phyloP scores from a whole-genome alignment of 2,797 vertebrate species.

The Notamacropus eugenii region DNA sequence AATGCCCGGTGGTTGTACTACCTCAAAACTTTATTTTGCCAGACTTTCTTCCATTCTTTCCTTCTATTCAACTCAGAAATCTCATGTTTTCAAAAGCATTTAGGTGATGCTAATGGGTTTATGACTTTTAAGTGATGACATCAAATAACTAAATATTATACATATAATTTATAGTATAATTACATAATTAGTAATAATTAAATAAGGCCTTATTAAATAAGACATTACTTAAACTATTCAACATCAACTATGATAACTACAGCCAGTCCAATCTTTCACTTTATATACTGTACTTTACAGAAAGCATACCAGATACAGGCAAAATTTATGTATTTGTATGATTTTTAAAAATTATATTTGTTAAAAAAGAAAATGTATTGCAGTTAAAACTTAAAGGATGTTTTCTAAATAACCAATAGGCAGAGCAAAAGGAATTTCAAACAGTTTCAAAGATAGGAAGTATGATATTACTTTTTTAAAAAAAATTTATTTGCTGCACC shows the following conservation, averaged over 20 bases:
- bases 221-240: constrained; percentile 28
- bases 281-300: background rate
- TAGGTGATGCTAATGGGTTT: background rate
- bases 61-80: constrained; percentile 21
- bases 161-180: too few relatives aligned
- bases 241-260: background rate
- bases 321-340: constrained; percentile 4
- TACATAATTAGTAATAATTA: too few relatives aligned
- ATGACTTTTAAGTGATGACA: constrained; percentile 21
- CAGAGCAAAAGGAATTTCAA: constrained; percentile 14
- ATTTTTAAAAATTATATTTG: background rate
- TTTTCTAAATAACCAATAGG: background rate
- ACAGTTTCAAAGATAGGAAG: constrained; percentile 13
- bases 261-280: background rate
- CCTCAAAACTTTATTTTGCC: background rate
- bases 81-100: constrained; percentile 24
- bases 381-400: background rate
- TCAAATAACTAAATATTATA: too few relatives aligned
- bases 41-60: constrained; percentile 35
- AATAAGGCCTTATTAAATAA: background rate
- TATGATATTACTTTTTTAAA: constrained; percentile 18
- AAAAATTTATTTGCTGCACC: constrained; percentile 31
- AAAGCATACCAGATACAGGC: background rate
- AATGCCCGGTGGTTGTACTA: background rate
- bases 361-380: constrained; percentile 18